Evolutionary conservation across 2,888 invertebrate species (phyloP).

Genomic region (Metalampra italica): DNA sequence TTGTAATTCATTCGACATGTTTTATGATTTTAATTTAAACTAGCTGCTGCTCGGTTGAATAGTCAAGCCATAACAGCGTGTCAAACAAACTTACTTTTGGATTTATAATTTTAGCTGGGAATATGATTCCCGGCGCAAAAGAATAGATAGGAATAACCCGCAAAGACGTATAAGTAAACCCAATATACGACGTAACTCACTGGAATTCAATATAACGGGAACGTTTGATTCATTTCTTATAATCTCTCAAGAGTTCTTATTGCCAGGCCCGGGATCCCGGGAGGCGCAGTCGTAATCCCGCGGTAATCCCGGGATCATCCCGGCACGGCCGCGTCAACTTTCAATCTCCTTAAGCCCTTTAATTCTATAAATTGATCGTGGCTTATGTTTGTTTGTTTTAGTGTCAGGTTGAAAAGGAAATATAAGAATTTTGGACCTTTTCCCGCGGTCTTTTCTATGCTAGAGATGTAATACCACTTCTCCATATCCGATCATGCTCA

Average conservation of each 20-base stretch:
- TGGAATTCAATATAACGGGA: slow-evolving; percentile 49
- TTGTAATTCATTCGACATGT: no score
- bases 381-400: slow-evolving; percentile 30
- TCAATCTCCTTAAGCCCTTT: slow-evolving; percentile 53
- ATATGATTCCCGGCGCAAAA: no score
- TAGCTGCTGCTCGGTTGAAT: no score
- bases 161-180: background rate
- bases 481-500: no score
- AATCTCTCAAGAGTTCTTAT: slow-evolving; percentile 57
- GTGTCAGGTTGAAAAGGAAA: slow-evolving; percentile 2
- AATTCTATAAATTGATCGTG: slow-evolving; percentile 57
- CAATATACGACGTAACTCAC: slow-evolving; percentile 15
- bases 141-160: background rate
- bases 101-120: no score
- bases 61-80: no score
- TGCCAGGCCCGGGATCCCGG: slow-evolving; percentile 24
- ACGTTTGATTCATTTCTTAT: slow-evolving; percentile 66
- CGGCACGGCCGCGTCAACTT: slow-evolving; percentile 44
- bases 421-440: no score
- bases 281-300: background rate
- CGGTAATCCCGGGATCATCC: slow-evolving; percentile 34
- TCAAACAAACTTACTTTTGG: no score
- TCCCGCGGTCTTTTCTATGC: no score
- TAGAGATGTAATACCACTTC: no score
- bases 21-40: no score